A percentile compares a stretch with the other conserved stretches of the same genome.
Conservation (phyloP, 2,888 invertebrate species). For the Athrips mouffetella region DNA sequence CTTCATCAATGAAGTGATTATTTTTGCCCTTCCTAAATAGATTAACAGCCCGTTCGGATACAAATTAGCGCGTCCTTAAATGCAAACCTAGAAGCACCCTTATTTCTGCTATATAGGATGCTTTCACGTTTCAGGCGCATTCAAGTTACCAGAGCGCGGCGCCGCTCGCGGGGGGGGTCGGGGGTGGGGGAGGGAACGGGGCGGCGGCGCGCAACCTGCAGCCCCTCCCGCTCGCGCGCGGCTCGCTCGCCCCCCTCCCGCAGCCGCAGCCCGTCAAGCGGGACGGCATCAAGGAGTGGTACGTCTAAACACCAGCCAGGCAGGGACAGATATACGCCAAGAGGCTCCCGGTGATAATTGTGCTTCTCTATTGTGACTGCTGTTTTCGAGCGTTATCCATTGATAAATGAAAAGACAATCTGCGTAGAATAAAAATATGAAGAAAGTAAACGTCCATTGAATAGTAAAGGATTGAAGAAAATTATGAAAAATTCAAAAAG, state of each 20-base stretch:
- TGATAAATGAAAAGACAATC: too few relatives aligned
- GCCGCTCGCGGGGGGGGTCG: constrained; percentile 52
- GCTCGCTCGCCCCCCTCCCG: constrained; percentile 59
- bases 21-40: too few relatives aligned
- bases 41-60: too few relatives aligned
- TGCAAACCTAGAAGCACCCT: too few relatives aligned
- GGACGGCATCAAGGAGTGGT: constrained; percentile 98
- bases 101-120: too few relatives aligned
- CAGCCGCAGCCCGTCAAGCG: constrained; percentile 81
- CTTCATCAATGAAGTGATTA: too few relatives aligned
- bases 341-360: not conserved
- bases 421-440: too few relatives aligned
- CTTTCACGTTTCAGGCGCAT: constrained; percentile 70
- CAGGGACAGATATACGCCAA: constrained; percentile 11
- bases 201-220: constrained; percentile 73
- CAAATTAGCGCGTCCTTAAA: too few relatives aligned
- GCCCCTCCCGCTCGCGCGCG: constrained; percentile 55
- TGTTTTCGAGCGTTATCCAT: not conserved
- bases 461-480: too few relatives aligned
- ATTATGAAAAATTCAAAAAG: too few relatives aligned
- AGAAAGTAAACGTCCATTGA: too few relatives aligned
- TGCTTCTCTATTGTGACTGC: constrained; percentile 4
- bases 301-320: constrained; percentile 80
- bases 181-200: too few relatives aligned
- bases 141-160: constrained; percentile 69